These are phyloP conservation scores for Ametastegia equiseti DNA, from an alignment of 2,888 invertebrate genomes.

Conservation along the genomic window DNA sequence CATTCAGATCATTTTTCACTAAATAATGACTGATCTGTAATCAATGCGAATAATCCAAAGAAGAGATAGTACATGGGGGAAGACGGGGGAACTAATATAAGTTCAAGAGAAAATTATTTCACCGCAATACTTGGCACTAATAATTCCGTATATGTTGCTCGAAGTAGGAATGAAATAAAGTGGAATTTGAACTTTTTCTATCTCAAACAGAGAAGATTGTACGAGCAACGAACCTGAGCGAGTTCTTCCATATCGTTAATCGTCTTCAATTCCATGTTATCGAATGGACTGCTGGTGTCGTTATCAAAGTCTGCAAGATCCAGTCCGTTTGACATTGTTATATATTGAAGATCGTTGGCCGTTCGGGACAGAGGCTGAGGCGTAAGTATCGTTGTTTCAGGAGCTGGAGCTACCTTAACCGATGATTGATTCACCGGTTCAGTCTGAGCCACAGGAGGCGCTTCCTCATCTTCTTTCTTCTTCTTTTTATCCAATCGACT, in stretches of 20 bases:
- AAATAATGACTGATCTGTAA: no score
- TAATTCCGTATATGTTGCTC: no score
- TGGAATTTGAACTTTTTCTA: no score
- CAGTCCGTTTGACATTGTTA: slow-evolving; percentile 67
- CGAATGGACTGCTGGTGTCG: slow-evolving; percentile 95
- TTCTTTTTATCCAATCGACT: slow-evolving; percentile 80
- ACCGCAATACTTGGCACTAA: no score
- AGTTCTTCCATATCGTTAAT: slow-evolving; percentile 95
- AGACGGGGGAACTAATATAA: no score
- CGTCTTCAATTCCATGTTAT: slow-evolving; percentile 94
- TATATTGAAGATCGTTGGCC: slow-evolving; percentile 66
- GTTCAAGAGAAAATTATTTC: no score
- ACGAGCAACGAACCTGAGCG: slow-evolving; percentile 89
- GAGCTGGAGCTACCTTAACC: slow-evolving; percentile 71
- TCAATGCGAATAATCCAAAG: no score
- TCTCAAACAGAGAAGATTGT: no score
- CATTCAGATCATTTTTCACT: no score
- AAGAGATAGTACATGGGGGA: no score
- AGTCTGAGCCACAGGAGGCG: slow-evolving; percentile 78
- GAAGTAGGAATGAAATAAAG: no score
- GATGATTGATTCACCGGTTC: slow-evolving; percentile 71
- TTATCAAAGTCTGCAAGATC: slow-evolving; percentile 90
- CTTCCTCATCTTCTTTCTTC: slow-evolving; percentile 80
- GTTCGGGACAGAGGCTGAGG: slow-evolving; percentile 70
- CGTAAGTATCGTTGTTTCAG: slow-evolving; percentile 76